Percentiles rank a stretch among this genome's conserved stretches.
Evolutionary conservation across 2,113 vertebrate species (phyloP).

Genomic region (Xiphophorus hellerii): DNA sequence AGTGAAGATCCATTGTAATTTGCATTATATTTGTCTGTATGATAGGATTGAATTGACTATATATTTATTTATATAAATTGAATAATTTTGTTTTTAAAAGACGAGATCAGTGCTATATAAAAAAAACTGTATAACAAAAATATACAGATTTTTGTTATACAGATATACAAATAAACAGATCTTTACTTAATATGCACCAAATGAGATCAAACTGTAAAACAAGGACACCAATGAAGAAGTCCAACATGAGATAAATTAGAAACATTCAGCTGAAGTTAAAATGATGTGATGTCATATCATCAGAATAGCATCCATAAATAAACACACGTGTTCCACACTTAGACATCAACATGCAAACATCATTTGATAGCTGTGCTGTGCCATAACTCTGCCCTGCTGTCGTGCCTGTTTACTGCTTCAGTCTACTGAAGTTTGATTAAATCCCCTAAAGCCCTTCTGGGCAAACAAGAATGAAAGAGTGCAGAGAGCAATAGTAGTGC

Average conservation of each 20-base stretch:
- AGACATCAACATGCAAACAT: constrained; percentile 33
- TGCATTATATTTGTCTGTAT: neutral
- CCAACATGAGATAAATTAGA: constrained; percentile 19
- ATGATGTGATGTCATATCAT: constrained; percentile 13
- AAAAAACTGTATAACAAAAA: no score
- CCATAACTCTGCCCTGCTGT: constrained; percentile 35
- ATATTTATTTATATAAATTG: no score
- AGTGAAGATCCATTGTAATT: no score
- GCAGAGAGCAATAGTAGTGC: neutral
- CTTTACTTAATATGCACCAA: no score
- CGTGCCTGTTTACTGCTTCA: constrained; percentile 6
- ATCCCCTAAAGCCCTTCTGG: constrained; percentile 20
- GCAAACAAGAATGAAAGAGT: constrained; percentile 14
- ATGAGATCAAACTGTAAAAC: neutral
- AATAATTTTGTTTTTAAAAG: no score
- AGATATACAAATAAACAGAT: no score
- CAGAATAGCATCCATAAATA: constrained; percentile 36
- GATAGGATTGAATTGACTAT: neutral
- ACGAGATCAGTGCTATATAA: neutral
- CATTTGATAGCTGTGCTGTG: constrained; percentile 12
- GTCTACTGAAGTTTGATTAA: constrained; percentile 27
- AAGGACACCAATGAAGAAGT: neutral
- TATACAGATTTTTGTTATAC: no score
- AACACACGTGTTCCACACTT: constrained; percentile 27
- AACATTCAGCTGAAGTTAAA: constrained; percentile 13